phyloP scores from a whole-genome alignment of 2,888 invertebrate genomes.

The Physocephala rufipes region DNA sequence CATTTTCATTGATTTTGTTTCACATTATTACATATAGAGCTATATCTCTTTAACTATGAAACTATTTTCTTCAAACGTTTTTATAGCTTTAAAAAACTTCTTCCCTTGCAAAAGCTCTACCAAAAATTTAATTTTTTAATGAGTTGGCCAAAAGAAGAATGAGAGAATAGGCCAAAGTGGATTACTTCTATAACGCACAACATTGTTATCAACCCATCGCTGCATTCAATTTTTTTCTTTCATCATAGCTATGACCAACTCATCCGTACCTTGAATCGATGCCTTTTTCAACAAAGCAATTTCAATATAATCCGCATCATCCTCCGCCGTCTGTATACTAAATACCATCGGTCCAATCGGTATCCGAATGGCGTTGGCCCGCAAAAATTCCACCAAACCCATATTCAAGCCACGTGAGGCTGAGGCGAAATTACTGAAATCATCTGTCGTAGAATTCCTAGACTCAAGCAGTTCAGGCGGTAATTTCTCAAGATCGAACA shows the following conservation, averaged over 20 bases:
- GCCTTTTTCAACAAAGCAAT: slow-evolving; percentile 62
- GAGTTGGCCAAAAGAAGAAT: too few species aligned
- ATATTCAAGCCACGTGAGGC: slow-evolving; percentile 52
- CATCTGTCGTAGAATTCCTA: slow-evolving; percentile 46
- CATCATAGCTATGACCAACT: not conserved
- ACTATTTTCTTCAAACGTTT: too few species aligned
- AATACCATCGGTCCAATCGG: slow-evolving; percentile 65
- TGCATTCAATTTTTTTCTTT: too few species aligned
- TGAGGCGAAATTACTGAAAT: slow-evolving; percentile 39
- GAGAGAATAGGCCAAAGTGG: too few species aligned
- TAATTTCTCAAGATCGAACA: slow-evolving; percentile 70
- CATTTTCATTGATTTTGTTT: too few species aligned
- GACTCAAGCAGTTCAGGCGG: slow-evolving; percentile 43
- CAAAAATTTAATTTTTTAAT: too few species aligned
- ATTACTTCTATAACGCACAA: too few species aligned
- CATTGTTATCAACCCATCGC: too few species aligned
- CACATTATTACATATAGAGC: too few species aligned
- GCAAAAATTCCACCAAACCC: slow-evolving; percentile 59
- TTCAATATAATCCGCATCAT: slow-evolving; percentile 63
- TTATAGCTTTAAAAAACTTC: too few species aligned
- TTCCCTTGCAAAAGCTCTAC: too few species aligned
- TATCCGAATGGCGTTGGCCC: slow-evolving; percentile 62
- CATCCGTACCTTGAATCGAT: slow-evolving; percentile 54
- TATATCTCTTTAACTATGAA: too few species aligned
- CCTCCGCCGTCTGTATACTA: slow-evolving; percentile 62